These are phyloP conservation scores for Peromyscus maniculatus DNA, from an alignment of 2,113 vertebrate species.

Conservation along the genomic window DNA sequence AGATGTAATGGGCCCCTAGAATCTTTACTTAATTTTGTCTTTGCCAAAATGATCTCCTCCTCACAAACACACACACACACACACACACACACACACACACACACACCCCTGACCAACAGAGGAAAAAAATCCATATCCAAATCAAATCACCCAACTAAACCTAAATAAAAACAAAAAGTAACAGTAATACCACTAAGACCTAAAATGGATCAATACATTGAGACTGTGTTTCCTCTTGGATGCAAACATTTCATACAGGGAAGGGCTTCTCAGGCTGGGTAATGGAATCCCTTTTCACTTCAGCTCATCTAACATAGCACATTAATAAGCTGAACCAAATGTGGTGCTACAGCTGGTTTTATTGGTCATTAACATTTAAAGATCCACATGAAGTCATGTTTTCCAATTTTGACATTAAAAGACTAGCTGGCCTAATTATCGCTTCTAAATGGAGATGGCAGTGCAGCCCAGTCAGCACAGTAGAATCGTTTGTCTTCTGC, in stretches of 20 bases:
- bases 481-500: neutral
- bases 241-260: constrained; percentile 15
- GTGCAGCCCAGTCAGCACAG: constrained; percentile 46
- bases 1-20: neutral
- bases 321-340: constrained; percentile 81
- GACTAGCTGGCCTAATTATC: constrained; percentile 72
- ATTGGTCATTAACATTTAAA: constrained; percentile 81
- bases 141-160: neutral
- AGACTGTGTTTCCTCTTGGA: constrained; percentile 68
- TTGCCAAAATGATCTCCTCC: constrained; percentile 50
- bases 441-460: constrained; percentile 50
- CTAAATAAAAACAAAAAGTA: neutral
- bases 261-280: constrained; percentile 60
- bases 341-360: constrained; percentile 75
- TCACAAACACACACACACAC: neutral
- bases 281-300: constrained; percentile 74
- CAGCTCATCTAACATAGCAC: constrained; percentile 73
- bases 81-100: neutral
- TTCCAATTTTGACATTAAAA: constrained; percentile 79
- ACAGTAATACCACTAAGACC: neutral
- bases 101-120: neutral
- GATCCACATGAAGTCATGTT: constrained; percentile 80
- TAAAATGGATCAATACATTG: neutral
- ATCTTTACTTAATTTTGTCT: constrained; percentile 68
- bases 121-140: neutral